These are phyloP conservation scores for Parelbella ahira DNA, from an alignment of 2,888 invertebrate species.

Conservation along the genomic window DNA sequence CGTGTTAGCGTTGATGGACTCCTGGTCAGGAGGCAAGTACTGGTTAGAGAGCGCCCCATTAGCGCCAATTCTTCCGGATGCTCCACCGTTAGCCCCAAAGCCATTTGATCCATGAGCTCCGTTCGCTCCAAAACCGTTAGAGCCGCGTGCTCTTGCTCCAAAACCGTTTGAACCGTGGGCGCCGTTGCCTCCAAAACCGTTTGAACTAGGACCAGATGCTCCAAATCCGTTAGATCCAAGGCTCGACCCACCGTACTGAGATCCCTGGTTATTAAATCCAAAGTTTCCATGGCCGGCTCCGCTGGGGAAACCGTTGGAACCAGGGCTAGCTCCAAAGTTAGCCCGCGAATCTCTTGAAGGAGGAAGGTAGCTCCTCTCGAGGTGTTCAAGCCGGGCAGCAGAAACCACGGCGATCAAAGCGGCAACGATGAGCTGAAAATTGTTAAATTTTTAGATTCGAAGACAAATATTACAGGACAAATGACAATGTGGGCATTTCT, in stretches of 20 bases:
- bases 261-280: constrained; percentile 25
- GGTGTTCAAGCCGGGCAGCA: constrained; percentile 63
- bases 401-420: constrained; percentile 55
- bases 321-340: constrained; percentile 19
- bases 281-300: constrained; percentile 29
- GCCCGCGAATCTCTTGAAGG: constrained; percentile 40
- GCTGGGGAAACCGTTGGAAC: constrained; percentile 26
- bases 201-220: constrained; percentile 25
- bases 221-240: constrained; percentile 27
- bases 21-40: constrained; percentile 64
- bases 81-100: constrained; percentile 34
- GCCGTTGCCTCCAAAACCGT: constrained; percentile 26
- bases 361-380: constrained; percentile 66
- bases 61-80: constrained; percentile 26
- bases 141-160: too few relatives aligned
- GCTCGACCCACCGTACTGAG: constrained; percentile 18
- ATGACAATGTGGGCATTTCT: too few relatives aligned
- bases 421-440: constrained; percentile 59
- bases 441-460: too few relatives aligned
- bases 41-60: constrained; percentile 62
- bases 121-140: constrained; percentile 21
- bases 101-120: constrained; percentile 29
- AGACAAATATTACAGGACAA: too few relatives aligned
- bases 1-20: constrained; percentile 33
- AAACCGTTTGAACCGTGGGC: constrained; percentile 32